phyloP scores from a whole-genome alignment of 1,140 invertebrate species.

The Anoplophora glabripennis region DNA sequence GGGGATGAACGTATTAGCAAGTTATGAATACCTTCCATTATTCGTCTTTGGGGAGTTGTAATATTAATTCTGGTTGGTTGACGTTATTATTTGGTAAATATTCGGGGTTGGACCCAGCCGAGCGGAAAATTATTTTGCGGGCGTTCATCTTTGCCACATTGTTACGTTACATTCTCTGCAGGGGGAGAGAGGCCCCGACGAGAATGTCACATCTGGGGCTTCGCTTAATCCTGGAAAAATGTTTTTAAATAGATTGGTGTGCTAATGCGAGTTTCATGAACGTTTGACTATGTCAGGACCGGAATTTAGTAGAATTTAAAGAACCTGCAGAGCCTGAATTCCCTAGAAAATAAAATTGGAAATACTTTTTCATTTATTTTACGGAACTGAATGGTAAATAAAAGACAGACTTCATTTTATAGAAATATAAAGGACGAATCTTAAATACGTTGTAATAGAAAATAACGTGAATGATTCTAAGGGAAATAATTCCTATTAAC shows the following conservation, averaged over 20 bases:
- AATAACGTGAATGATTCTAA: no score
- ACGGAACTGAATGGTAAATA: no score
- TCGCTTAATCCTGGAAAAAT: conserved; percentile 13
- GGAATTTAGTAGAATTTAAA: no score
- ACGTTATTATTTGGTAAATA: conserved; percentile 30
- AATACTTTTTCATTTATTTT: no score
- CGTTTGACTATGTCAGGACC: no score
- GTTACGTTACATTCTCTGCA: conserved; percentile 3
- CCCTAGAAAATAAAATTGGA: no score
- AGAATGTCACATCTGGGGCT: conserved; percentile 16
- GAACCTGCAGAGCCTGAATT: no score
- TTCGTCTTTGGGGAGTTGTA: conserved; percentile 17
- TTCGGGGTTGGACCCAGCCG: conserved; percentile 29
- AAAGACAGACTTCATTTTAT: no score
- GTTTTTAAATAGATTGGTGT: conserved; percentile 10
- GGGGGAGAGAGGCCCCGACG: background rate
- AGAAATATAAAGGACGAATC: no score
- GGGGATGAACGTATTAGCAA: no score
- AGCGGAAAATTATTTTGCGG: conserved; percentile 40
- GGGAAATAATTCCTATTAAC: no score
- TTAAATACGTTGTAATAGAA: no score
- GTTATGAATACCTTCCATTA: conserved; percentile 11
- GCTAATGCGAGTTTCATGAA: background rate
- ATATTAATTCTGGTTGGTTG: conserved; percentile 36
- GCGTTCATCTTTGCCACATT: conserved; percentile 29